A percentile compares a stretch with the other conserved stretches of the same genome.
These are phyloP conservation scores for Vireo griseus DNA, from an alignment of 2,797 vertebrate species.

Conservation along the genomic window DNA sequence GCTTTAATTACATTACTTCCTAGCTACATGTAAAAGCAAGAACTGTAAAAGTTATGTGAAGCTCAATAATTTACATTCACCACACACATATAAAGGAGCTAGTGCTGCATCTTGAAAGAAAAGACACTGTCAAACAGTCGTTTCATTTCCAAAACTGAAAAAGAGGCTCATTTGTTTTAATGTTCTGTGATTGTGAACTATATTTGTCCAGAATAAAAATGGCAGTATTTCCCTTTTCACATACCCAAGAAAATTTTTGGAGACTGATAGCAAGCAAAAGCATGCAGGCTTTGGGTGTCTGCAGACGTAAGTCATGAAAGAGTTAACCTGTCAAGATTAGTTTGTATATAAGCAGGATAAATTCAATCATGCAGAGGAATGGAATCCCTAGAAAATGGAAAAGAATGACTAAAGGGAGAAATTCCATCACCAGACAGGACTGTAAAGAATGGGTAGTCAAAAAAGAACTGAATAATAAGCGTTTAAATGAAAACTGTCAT, in stretches of 20 bases:
- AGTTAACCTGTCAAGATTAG: slow-evolving; percentile 8
- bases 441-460: neutral
- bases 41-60: neutral
- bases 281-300: neutral
- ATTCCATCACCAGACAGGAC: neutral
- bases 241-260: neutral
- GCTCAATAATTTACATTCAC: neutral
- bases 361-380: neutral
- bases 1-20: neutral
- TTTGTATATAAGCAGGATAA: neutral
- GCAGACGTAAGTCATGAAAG: neutral
- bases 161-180: neutral
- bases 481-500: slow-evolving; percentile 16
- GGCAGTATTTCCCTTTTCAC: neutral
- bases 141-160: neutral
- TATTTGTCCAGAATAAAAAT: neutral
- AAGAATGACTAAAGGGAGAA: neutral
- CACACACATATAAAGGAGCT: neutral
- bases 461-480: neutral
- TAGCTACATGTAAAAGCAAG: neutral
- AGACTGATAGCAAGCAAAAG: neutral
- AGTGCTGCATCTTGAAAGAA: neutral
- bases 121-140: neutral
- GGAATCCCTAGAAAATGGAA: neutral
- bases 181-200: neutral